Evolutionary conservation across 2,797 vertebrate genomes (phyloP).

Genomic region (Echeneis naucrates): DNA sequence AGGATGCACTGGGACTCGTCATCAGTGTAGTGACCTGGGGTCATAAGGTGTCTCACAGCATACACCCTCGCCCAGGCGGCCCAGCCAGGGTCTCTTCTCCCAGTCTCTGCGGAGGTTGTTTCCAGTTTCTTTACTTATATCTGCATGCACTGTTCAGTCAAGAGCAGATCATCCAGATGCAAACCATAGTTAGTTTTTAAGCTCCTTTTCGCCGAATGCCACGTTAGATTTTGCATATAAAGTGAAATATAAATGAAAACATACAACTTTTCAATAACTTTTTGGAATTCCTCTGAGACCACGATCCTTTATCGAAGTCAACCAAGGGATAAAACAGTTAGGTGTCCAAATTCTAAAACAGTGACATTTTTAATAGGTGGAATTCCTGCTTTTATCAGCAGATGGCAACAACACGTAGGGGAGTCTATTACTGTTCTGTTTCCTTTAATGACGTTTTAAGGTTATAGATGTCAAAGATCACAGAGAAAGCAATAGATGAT

Average conservation of each 20-base stretch:
- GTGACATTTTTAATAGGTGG: not conserved
- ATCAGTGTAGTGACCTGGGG: too few relatives aligned
- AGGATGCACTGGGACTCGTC: too few relatives aligned
- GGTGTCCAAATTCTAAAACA: too few relatives aligned
- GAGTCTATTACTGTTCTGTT: not conserved
- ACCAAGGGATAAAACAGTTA: too few relatives aligned
- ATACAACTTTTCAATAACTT: not conserved
- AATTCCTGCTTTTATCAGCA: slow-evolving; percentile 42
- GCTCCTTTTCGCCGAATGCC: not conserved
- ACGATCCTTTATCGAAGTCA: not conserved
- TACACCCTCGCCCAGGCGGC: too few relatives aligned
- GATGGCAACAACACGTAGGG: slow-evolving; percentile 35
- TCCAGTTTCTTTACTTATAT: not conserved
- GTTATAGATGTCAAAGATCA: not conserved
- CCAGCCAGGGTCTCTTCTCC: too few relatives aligned
- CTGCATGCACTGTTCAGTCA: not conserved
- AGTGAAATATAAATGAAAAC: too few relatives aligned
- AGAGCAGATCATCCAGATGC: too few relatives aligned
- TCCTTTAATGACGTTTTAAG: not conserved
- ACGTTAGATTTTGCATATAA: not conserved
- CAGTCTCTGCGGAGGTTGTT: too few relatives aligned
- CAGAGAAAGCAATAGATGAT: not conserved
- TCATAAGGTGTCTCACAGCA: too few relatives aligned
- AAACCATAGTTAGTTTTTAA: too few relatives aligned
- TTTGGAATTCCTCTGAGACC: not conserved